A percentile compares a stretch with the other conserved stretches of the same genome.
These are phyloP conservation scores for Ahaetulla prasina DNA, from an alignment of 2,113 vertebrate species.

Conservation along the genomic window DNA sequence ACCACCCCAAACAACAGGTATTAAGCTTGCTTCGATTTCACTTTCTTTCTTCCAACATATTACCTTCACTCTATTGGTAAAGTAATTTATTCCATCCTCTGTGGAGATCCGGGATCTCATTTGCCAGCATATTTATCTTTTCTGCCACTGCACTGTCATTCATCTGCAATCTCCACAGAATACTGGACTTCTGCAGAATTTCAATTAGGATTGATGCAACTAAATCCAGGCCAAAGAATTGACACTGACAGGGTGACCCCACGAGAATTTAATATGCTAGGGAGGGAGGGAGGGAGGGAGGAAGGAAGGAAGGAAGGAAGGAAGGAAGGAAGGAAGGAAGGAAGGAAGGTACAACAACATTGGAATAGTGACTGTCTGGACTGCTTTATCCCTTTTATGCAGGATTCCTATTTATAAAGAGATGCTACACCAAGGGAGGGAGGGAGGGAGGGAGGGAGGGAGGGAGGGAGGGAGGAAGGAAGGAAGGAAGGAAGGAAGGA, in stretches of 20 bases:
- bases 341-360: too few species aligned
- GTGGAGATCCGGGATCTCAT: constrained; percentile 76
- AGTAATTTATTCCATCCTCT: constrained; percentile 82
- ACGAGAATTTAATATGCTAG: constrained; percentile 69
- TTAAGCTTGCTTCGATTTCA: constrained; percentile 74
- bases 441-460: too few species aligned
- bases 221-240: constrained; percentile 74
- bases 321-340: too few species aligned
- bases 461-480: too few species aligned
- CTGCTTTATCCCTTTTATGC: too few species aligned
- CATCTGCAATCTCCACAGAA: constrained; percentile 76
- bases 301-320: too few species aligned
- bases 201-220: constrained; percentile 83
- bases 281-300: background rate
- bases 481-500: background rate
- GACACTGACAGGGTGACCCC: constrained; percentile 72
- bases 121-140: constrained; percentile 82
- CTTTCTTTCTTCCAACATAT: constrained; percentile 71
- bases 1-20: constrained; percentile 47
- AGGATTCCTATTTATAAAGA: too few species aligned
- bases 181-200: constrained; percentile 76
- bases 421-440: too few species aligned
- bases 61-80: constrained; percentile 72
- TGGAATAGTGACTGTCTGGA: too few species aligned
- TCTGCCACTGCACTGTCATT: constrained; percentile 79